Evolutionary conservation across 2,797 vertebrate species (phyloP).

Genomic region (Hypotaenidia okinawae): DNA sequence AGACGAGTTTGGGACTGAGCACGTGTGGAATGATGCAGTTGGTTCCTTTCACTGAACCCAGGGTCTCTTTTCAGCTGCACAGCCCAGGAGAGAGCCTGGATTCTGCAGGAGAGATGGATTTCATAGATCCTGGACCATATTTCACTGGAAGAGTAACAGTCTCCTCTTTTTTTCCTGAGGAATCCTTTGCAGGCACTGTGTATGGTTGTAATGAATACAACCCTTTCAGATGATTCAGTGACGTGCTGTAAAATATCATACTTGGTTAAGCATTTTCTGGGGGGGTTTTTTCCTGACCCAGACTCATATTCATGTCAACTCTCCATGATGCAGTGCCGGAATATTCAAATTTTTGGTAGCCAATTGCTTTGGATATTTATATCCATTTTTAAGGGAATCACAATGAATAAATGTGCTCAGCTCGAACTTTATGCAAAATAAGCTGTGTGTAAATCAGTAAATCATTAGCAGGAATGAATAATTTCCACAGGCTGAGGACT

Average conservation of each 20-base stretch:
- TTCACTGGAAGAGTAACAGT: neutral
- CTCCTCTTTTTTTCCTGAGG: neutral
- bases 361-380: slow-evolving; percentile 74
- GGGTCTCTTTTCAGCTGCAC: neutral
- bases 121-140: neutral
- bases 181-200: slow-evolving; percentile 21
- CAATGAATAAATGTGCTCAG: slow-evolving; percentile 59
- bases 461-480: slow-evolving; percentile 71
- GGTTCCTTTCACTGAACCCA: neutral
- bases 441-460: slow-evolving; percentile 63
- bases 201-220: neutral
- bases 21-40: fast-evolving
- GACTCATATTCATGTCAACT: slow-evolving; percentile 43
- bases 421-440: slow-evolving; percentile 71
- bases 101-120: neutral
- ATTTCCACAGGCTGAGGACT: slow-evolving; percentile 60
- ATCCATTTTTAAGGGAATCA: slow-evolving; percentile 68
- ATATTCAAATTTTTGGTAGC: slow-evolving; percentile 67
- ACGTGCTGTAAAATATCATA: slow-evolving; percentile 48
- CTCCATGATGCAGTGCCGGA: slow-evolving; percentile 43
- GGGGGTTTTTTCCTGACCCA: neutral
- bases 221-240: slow-evolving; percentile 31
- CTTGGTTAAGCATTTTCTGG: slow-evolving; percentile 35
- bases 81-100: neutral
- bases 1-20: neutral